Conservation (phyloP, 92 coral and sea anemone species). For the Nematostella vectensis region DNA sequence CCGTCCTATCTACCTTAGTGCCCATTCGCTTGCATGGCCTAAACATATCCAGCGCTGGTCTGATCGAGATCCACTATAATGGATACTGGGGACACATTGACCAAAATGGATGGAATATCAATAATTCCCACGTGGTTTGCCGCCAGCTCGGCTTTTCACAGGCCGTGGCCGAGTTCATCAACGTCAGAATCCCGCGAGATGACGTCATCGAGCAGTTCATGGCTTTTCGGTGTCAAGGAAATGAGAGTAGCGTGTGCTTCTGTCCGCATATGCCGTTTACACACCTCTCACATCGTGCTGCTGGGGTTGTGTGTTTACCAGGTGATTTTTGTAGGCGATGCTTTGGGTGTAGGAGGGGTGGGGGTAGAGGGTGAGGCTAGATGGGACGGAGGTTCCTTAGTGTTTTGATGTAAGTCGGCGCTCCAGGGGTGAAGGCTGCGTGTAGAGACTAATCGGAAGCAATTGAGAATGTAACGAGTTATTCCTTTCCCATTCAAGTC, state of each 20-base stretch:
- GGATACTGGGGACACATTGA: conserved; percentile 3
- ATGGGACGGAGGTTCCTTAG: too few relatives aligned
- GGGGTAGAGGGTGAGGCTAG: too few relatives aligned
- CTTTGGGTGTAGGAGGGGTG: too few relatives aligned
- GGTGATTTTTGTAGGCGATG: too few relatives aligned
- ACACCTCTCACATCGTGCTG: neutral
- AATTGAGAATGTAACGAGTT: too few relatives aligned
- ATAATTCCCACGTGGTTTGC: conserved; percentile 1
- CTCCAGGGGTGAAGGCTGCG: too few relatives aligned
- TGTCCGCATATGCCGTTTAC: neutral
- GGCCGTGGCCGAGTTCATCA: neutral
- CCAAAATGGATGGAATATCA: neutral
- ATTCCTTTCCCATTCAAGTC: too few relatives aligned
- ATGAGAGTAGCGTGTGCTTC: neutral
- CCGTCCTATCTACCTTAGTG: too few relatives aligned
- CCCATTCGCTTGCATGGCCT: too few relatives aligned
- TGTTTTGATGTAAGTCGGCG: too few relatives aligned
- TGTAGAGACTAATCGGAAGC: too few relatives aligned
- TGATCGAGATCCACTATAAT: neutral
- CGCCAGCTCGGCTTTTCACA: neutral
- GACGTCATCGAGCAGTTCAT: neutral
- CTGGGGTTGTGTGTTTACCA: neutral
- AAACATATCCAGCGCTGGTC: too few relatives aligned
- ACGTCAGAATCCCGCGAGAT: conserved; percentile 1
- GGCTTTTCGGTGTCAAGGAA: neutral